Percentiles rank a stretch among this genome's conserved stretches.
Evolutionary conservation across 2,113 vertebrate genomes (phyloP).

Genomic region (Hemiscyllium ocellatum): DNA sequence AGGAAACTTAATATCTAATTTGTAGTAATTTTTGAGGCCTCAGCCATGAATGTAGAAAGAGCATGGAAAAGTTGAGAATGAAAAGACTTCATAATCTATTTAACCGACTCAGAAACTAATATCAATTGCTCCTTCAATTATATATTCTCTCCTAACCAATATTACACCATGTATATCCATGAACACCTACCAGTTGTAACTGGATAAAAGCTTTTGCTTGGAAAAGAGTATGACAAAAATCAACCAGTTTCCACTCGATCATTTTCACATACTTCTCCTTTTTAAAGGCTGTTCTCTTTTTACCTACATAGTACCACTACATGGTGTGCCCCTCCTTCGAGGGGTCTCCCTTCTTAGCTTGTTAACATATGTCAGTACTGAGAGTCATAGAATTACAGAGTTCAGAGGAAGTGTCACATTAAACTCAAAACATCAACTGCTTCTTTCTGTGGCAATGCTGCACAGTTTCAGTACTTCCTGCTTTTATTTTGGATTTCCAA

Average conservation of each 20-base stretch:
- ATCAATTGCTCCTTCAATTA: neutral
- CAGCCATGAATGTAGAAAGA: neutral
- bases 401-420: too few species aligned
- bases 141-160: neutral
- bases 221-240: neutral
- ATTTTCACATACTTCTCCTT: neutral
- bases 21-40: neutral
- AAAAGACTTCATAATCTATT: neutral
- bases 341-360: too few species aligned
- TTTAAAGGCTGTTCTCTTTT: too few species aligned
- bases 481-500: too few species aligned
- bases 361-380: too few species aligned
- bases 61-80: neutral
- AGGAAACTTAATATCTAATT: neutral
- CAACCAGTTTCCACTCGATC: neutral
- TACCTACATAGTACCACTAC: too few species aligned
- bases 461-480: too few species aligned
- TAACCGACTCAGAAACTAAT: neutral
- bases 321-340: too few species aligned
- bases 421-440: neutral
- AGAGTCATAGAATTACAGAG: too few species aligned
- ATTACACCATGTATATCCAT: neutral
- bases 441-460: neutral
- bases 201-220: neutral
- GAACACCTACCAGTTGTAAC: neutral